phyloP scores from a whole-genome alignment of 2,888 invertebrate species.

The Rhodophaea formosa region DNA sequence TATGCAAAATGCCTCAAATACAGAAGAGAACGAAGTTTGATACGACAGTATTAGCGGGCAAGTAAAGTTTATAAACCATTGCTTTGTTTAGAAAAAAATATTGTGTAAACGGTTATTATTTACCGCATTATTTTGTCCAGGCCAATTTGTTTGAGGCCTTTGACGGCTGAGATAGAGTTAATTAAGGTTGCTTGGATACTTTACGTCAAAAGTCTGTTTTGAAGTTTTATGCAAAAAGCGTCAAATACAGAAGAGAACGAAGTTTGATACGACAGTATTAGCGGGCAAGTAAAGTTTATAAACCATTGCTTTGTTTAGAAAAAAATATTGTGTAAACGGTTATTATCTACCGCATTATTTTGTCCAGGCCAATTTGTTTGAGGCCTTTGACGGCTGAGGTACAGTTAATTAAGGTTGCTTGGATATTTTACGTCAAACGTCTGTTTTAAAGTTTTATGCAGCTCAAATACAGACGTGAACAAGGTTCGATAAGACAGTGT shows the following conservation, averaged over 20 bases:
- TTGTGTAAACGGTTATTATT: constrained; percentile 70
- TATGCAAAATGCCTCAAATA: background rate
- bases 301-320: no score
- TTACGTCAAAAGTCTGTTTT: background rate
- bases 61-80: no score
- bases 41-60: no score
- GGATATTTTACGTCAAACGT: no score
- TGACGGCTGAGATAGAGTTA: constrained; percentile 68
- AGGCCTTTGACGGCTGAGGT: constrained; percentile 70
- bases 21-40: background rate
- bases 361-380: constrained; percentile 74
- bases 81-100: no score
- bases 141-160: constrained; percentile 77
- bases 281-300: no score
- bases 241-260: background rate
- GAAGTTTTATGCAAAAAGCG: background rate
- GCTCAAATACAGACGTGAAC: background rate
- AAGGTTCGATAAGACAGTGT: no score
- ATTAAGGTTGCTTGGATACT: no score
- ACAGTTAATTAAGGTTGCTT: constrained; percentile 75
- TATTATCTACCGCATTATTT: constrained; percentile 75
- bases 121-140: constrained; percentile 72
- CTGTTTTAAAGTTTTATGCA: background rate
- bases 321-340: no score
- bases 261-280: no score